Conservation (phyloP, 2,113 vertebrate species). For the Crotalus tigris region DNA sequence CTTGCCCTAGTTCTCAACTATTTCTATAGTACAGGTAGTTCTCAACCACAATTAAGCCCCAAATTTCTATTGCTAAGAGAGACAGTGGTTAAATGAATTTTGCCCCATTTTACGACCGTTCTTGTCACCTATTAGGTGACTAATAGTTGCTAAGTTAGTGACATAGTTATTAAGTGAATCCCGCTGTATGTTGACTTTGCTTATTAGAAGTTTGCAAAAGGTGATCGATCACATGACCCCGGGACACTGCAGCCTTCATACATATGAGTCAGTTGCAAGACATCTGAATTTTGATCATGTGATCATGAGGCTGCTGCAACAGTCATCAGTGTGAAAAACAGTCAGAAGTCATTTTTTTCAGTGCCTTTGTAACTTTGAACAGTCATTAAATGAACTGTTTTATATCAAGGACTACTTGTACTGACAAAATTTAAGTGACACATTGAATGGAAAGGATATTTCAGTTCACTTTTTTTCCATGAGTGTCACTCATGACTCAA, state of each 20-base stretch:
- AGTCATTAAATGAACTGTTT: neutral
- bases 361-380: neutral
- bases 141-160: neutral
- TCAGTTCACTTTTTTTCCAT: neutral
- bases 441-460: neutral
- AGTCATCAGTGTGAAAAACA: neutral
- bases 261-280: neutral
- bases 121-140: neutral
- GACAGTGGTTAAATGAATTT: neutral
- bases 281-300: neutral
- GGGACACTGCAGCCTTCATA: neutral
- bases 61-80: neutral
- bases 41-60: neutral
- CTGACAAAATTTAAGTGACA: neutral
- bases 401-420: neutral
- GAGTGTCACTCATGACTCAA: conserved; percentile 4
- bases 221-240: neutral
- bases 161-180: neutral
- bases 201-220: neutral
- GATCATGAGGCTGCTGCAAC: neutral
- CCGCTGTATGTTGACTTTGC: neutral
- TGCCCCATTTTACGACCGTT: neutral
- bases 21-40: neutral
- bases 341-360: neutral
- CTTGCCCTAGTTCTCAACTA: neutral